Evolutionary conservation across 2,797 vertebrate species (phyloP), one percentile per base, ranked within the genome.

Genomic region (Pseudochaenichthys georgianus): DNA sequence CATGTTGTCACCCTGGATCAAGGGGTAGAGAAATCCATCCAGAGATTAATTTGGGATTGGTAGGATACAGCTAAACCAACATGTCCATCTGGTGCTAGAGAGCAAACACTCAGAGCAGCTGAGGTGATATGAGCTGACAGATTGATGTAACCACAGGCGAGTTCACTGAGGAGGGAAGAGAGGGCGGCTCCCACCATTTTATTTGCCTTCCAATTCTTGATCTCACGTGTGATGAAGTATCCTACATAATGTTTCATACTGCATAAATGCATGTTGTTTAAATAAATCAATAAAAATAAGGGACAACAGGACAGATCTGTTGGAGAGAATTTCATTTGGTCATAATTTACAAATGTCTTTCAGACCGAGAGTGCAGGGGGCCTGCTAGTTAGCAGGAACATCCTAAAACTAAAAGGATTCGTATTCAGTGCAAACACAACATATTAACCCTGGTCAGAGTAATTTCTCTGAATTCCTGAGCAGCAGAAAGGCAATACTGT

Each of bases 341-440:
- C 58, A 76, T 70, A 47, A 42, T 1, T 12, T 48, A 83, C 73
- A 74, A 80, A 84, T 73, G 64, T 64, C 63, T 77, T 69, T 75
- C 65, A 67, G 67, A 57, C 28, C 19, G 19, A 42, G 66, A 78
- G 67, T 75, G 88, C 74, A 79, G 76, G 77, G 63, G 68, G 59
- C 42, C 62, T 80, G 74, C 57, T 82, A 78, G 70, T 84, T 70
- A 75, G 75, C 42, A 9, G 70, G 81, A 86, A 81, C 71, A 72
- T 87, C 77, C 76, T 85, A 64, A 41, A 67, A 71, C 66, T 83
- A 60, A 64, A 86, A 84, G 47, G 62, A 53, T 83, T 47, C 73
- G 78, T 73, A 72, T 81, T 89, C 72, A 78, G 76, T 48, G 63
- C 50, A 81, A 77, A 70, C 58, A 62, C 81, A 66, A 77, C 76